Evolutionary conservation across 1,140 invertebrate genomes (phyloP).

Genomic region (Procambarus virginalis): DNA sequence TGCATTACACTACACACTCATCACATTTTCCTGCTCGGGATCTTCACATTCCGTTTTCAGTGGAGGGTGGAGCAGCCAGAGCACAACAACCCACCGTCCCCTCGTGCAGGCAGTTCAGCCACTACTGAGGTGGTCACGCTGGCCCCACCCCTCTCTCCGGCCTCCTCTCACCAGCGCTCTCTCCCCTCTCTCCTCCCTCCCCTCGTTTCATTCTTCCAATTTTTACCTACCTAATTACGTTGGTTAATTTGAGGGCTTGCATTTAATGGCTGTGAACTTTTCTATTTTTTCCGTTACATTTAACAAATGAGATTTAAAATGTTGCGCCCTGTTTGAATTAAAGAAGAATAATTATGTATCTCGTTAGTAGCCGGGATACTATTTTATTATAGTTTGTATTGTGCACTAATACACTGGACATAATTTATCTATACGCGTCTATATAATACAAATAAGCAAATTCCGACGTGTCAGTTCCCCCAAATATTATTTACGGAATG

Average conservation of each 20-base stretch:
- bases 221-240: neutral
- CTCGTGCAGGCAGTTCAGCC: neutral
- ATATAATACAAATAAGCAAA: too few relatives aligned
- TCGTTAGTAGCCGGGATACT: too few relatives aligned
- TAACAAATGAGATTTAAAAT: neutral
- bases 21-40: neutral
- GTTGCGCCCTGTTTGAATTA: too few relatives aligned
- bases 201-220: neutral
- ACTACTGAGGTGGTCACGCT: neutral
- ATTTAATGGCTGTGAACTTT: neutral
- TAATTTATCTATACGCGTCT: too few relatives aligned
- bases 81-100: neutral
- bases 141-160: neutral
- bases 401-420: too few relatives aligned
- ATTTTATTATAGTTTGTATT: too few relatives aligned
- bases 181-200: neutral
- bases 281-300: neutral
- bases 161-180: neutral
- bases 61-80: neutral
- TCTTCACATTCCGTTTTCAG: neutral
- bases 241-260: slow-evolving; percentile 2
- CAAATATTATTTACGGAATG: neutral
- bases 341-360: too few relatives aligned
- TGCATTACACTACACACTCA: neutral
- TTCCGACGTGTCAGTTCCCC: too few relatives aligned